Conservation (phyloP, 2,888 invertebrate genomes). For the Cryptops parisi region DNA sequence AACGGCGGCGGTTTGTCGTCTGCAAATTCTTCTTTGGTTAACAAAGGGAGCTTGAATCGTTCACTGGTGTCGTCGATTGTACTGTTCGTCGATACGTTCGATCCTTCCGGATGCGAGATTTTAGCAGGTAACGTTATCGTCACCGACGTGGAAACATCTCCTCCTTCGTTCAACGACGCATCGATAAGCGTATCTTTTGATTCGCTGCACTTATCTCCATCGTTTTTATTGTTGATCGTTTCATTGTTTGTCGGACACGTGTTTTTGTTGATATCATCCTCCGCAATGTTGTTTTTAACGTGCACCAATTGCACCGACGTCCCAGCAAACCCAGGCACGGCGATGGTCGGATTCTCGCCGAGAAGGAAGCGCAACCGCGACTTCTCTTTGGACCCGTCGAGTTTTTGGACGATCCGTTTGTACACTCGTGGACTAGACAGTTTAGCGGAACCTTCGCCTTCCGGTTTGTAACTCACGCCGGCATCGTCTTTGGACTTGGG, state of each 20-base stretch:
- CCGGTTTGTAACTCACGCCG: background rate
- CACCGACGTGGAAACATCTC: background rate
- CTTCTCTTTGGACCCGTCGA: background rate
- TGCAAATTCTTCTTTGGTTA: background rate
- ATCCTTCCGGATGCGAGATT: background rate
- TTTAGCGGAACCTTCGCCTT: background rate
- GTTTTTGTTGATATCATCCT: background rate
- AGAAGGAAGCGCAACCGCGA: background rate
- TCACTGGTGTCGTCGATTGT: background rate
- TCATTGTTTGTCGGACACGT: background rate
- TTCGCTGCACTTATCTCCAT: background rate
- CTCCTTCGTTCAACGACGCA: background rate
- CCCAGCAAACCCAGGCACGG: background rate
- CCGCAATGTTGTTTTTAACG: constrained; percentile 3
- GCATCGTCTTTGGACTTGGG: background rate
- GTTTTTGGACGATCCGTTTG: background rate
- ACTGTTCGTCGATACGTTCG: background rate
- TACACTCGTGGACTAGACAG: no score
- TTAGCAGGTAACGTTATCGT: background rate
- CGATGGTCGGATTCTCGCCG: background rate
- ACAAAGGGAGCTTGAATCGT: background rate
- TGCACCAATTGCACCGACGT: constrained; percentile 1
- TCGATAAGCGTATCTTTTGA: background rate
- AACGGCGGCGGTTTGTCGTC: constrained; percentile 9
- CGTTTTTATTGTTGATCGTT: background rate